A percentile compares a stretch with the other conserved stretches of the same genome.
phyloP scores from a whole-genome alignment of 2,797 vertebrate genomes.

The Arctocebus calabarensis region DNA sequence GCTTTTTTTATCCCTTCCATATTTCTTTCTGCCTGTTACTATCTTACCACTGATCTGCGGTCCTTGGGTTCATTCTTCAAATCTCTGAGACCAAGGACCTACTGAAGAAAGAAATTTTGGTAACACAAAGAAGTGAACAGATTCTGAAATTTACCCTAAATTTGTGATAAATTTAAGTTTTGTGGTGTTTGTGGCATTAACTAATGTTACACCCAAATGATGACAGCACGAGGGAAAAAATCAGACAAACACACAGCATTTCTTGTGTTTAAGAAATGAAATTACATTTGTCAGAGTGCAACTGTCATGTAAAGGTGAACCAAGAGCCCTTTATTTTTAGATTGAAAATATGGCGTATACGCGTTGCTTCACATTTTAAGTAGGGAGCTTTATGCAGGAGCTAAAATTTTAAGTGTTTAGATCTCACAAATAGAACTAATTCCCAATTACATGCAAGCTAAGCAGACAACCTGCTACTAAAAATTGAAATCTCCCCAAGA shows the following conservation, averaged over 20 bases:
- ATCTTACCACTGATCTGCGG: too few species aligned
- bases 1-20: too few species aligned
- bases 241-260: neutral
- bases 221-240: neutral
- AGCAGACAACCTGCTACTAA: conserved; percentile 33
- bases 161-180: conserved; percentile 5
- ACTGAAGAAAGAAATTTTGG: too few species aligned
- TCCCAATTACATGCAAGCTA: conserved; percentile 33
- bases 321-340: conserved; percentile 3
- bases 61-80: too few species aligned
- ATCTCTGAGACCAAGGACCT: too few species aligned
- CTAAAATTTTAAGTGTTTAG: conserved; percentile 24
- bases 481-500: conserved; percentile 56
- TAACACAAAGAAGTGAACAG: neutral
- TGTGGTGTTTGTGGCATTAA: neutral
- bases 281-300: neutral
- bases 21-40: too few species aligned
- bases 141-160: neutral
- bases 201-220: neutral
- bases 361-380: conserved; percentile 8
- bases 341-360: conserved; percentile 3
- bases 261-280: neutral
- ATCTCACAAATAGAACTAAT: conserved; percentile 16
- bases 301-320: conserved; percentile 22
- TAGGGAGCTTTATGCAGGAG: neutral